phyloP scores from a whole-genome alignment of 2,113 vertebrate species.

The Cromileptes altivelis region DNA sequence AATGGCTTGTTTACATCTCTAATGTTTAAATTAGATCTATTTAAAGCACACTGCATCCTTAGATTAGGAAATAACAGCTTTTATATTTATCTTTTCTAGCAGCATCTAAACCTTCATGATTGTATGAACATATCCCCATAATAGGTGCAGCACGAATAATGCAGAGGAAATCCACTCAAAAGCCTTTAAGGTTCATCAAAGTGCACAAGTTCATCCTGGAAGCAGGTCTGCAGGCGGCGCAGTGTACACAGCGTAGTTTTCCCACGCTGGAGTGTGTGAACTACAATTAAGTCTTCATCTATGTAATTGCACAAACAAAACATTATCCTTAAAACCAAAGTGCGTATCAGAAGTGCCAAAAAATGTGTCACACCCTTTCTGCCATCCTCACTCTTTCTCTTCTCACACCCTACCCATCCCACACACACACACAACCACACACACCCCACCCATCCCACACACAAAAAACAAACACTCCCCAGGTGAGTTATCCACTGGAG shows the following conservation, averaged over 20 bases:
- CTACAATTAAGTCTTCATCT: background rate
- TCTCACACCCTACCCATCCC: constrained; percentile 37
- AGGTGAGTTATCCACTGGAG: background rate
- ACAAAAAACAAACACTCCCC: constrained; percentile 44
- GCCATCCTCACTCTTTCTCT: background rate
- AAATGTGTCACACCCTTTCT: constrained; percentile 34
- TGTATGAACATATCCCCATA: background rate
- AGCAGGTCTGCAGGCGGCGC: background rate
- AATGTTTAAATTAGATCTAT: background rate
- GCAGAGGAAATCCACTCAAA: constrained; percentile 14
- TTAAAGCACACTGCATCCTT: background rate
- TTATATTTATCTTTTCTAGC: background rate
- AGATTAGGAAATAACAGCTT: background rate
- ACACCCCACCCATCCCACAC: constrained; percentile 9
- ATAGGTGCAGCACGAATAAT: background rate
- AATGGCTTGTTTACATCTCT: too few species aligned
- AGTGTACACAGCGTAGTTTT: background rate
- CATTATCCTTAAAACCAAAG: background rate
- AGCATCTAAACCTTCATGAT: background rate
- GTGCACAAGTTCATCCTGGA: background rate
- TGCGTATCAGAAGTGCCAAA: background rate
- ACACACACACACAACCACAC: too few species aligned
- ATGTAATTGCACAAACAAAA: constrained; percentile 12
- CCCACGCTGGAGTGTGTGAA: background rate
- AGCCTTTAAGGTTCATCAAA: background rate